Base-by-base conservation (phyloP, 2,797 vertebrate genomes). In the Echeneis naucrates region DNA sequence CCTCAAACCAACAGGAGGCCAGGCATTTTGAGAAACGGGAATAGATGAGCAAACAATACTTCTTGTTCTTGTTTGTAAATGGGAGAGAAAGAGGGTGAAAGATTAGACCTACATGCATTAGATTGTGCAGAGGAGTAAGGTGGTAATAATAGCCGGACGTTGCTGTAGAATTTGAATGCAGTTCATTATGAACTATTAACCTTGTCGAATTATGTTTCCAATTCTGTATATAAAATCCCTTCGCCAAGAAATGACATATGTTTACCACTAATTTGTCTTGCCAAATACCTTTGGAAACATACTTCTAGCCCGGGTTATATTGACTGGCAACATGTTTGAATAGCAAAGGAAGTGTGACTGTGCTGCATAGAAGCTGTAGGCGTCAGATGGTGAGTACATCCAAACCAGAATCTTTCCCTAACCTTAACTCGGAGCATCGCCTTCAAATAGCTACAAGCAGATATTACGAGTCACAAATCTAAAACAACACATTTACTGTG, bases 1-100 rank as follows among this genome's bases (percentile, higher is more conserved):
- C 76, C 78, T 87, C 69, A 62, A 80, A 87, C 82, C 88, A 86
- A 88, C 88, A 83, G 90, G 86, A 88, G 79, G 86, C 78, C 32
- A 14, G 54, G 67, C 85, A 65, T 88, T 86, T 85, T 76, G 72
- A 85, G 72, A 64, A 87, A 85, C 78, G 59, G 75, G 64, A 78
- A 83, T 78, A 81, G 80, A 89, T 85, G 72, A 83, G 75, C 75
- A 81, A 86, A 89, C 80, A 87, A 85, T 85, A 61, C 54, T 32
- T 82, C 70, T 77, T 80, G 58, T 65, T 74, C 13, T 67, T 81
- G 83, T 64, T 67, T 75, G 7, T 38, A 55, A 79, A 68, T 50
- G 21, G 14, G 38, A 27, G 14, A 19, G 5, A 24, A n/a, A n/a
- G 4, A 51, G 26, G 24, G 47, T 51, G 40, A 55, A 19, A 33